Conservation (phyloP, 2,888 invertebrate species). For the Agrochola litura region DNA sequence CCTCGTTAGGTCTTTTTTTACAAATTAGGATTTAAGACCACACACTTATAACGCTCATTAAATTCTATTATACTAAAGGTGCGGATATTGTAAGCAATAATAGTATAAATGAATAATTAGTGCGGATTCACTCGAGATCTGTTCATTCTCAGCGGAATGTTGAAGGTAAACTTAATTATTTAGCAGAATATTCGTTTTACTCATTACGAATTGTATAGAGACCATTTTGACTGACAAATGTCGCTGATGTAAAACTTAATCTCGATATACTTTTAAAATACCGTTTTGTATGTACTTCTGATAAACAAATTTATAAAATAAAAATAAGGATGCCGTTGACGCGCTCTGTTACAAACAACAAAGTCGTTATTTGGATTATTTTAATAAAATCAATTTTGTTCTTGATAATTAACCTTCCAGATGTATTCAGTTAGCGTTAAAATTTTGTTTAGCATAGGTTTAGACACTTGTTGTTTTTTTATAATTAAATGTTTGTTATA, state of each 20-base stretch:
- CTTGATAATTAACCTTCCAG: slow-evolving; percentile 26
- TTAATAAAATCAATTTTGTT: slow-evolving; percentile 53
- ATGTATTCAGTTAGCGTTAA: slow-evolving; percentile 45
- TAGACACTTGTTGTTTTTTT: slow-evolving; percentile 33
- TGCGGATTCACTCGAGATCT: slow-evolving; percentile 18
- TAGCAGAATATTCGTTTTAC: slow-evolving; percentile 44
- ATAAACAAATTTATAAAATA: slow-evolving; percentile 34
- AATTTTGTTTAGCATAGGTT: slow-evolving; percentile 47
- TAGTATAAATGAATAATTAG: slow-evolving; percentile 47
- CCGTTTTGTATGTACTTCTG: slow-evolving; percentile 45
- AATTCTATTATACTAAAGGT: slow-evolving; percentile 35
- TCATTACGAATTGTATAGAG: slow-evolving; percentile 42
- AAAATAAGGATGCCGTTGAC: slow-evolving; percentile 9
- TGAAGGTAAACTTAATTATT: slow-evolving; percentile 31
- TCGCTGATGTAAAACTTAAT: slow-evolving; percentile 34
- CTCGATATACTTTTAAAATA: slow-evolving; percentile 34
- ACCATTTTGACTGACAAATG: slow-evolving; percentile 47
- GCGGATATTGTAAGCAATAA: slow-evolving; percentile 61
- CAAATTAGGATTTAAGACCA: slow-evolving; percentile 53
- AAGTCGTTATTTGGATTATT: slow-evolving; percentile 16
- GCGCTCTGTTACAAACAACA: slow-evolving; percentile 4
- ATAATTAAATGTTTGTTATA: slow-evolving; percentile 47
- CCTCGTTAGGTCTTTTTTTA: slow-evolving; percentile 13
- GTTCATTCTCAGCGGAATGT: slow-evolving; percentile 60
- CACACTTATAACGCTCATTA: slow-evolving; percentile 41